These are phyloP conservation scores for Cheirogaleus major DNA, from an alignment of 2,797 vertebrate species.

Conservation along the genomic window DNA sequence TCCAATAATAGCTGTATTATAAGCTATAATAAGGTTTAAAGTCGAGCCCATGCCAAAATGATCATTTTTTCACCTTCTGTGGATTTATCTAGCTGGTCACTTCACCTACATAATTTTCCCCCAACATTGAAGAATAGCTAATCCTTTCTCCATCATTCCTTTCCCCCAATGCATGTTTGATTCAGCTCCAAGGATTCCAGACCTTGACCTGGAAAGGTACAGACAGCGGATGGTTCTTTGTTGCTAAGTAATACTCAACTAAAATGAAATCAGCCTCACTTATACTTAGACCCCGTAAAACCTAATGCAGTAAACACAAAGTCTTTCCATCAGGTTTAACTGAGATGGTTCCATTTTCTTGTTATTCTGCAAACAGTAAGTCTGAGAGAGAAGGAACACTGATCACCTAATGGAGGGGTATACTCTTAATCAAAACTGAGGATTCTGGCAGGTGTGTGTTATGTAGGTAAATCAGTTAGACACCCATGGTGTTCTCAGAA, in stretches of 20 bases:
- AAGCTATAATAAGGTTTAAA: background rate
- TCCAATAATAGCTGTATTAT: background rate
- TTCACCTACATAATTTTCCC: background rate
- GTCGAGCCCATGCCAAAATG: background rate
- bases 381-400: background rate
- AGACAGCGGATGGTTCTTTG: conserved; percentile 58
- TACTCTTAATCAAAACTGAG: background rate
- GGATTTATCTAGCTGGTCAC: background rate
- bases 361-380: background rate
- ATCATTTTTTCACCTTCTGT: background rate
- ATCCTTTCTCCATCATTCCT: conserved; percentile 32
- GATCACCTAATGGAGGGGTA: background rate
- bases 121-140: background rate
- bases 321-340: conserved; percentile 76
- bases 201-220: conserved; percentile 42
- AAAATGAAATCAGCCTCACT: conserved; percentile 75
- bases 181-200: conserved; percentile 45
- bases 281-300: conserved; percentile 66
- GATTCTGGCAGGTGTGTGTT: background rate
- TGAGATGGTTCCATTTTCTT: background rate
- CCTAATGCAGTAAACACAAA: conserved; percentile 62
- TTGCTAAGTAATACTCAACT: conserved; percentile 75
- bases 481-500: rapidly evolving
- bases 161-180: background rate
- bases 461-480: rapidly evolving